A percentile compares a stretch with the other conserved stretches of the same genome.
Evolutionary conservation across 2,113 vertebrate species (phyloP).

Genomic region (Dromas ardeola): DNA sequence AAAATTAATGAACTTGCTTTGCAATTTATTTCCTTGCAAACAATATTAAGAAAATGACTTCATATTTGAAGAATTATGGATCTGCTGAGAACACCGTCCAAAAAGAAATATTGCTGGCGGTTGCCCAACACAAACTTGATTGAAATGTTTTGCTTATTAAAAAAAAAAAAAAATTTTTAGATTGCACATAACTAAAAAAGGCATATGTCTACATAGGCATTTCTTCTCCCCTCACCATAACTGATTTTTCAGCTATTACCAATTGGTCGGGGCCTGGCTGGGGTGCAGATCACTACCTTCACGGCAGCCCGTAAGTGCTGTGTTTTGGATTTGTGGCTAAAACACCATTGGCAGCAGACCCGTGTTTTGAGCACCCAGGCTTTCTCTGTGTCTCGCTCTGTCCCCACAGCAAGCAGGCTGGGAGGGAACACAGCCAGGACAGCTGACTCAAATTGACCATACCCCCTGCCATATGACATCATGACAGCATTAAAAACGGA

Average conservation of each 20-base stretch:
- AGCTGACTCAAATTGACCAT: background rate
- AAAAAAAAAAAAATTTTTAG: background rate
- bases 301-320: background rate
- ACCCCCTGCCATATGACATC: rapidly evolving
- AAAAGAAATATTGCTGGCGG: background rate
- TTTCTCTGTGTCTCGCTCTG: background rate
- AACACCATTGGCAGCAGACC: rapidly evolving
- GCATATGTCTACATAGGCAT: background rate
- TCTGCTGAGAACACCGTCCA: background rate
- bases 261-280: background rate
- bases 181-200: background rate
- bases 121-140: background rate
- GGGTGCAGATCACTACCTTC: background rate
- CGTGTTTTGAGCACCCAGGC: background rate
- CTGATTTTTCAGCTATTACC: conserved; percentile 5
- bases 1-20: background rate
- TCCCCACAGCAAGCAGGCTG: background rate
- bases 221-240: background rate
- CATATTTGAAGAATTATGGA: background rate
- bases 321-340: background rate
- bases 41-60: background rate
- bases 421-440: background rate
- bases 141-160: background rate
- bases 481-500: background rate
- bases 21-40: background rate